phyloP scores from a whole-genome alignment of 1,140 invertebrate genomes.

The Ceratina australensis region DNA sequence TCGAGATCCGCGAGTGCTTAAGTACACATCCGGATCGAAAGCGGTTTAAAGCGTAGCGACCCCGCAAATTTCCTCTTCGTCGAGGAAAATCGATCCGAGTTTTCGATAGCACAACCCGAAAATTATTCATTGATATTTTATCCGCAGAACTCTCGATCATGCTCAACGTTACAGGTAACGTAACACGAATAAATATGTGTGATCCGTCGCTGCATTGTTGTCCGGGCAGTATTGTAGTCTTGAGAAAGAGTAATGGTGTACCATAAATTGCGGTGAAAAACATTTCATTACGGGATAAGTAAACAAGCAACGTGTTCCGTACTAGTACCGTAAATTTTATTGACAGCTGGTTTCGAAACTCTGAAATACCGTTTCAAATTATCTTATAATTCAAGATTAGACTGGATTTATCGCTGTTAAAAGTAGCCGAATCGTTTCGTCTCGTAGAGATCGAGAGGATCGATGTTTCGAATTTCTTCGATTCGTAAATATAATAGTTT shows the following conservation, averaged over 20 bases:
- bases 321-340: slow-evolving; percentile 14
- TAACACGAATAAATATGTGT: too few relatives aligned
- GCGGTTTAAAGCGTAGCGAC: slow-evolving; percentile 49
- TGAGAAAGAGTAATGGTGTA: neutral
- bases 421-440: neutral
- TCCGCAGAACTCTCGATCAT: too few relatives aligned
- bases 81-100: too few relatives aligned
- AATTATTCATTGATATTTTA: too few relatives aligned
- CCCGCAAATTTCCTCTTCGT: slow-evolving; percentile 4
- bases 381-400: slow-evolving; percentile 15
- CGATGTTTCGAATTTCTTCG: neutral
- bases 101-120: too few relatives aligned
- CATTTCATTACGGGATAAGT: slow-evolving; percentile 11
- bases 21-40: slow-evolving; percentile 34
- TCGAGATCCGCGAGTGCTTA: slow-evolving; percentile 24
- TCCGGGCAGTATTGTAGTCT: neutral
- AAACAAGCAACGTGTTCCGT: neutral
- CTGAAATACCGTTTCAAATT: too few relatives aligned
- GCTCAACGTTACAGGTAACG: too few relatives aligned
- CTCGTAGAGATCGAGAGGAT: neutral
- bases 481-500: neutral
- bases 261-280: neutral
- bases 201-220: neutral
- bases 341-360: neutral
- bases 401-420: neutral